Evolutionary conservation across 2,113 vertebrate genomes (phyloP), one percentile per base, ranked within the genome.

Genomic region (Spermophilus dauricus): DNA sequence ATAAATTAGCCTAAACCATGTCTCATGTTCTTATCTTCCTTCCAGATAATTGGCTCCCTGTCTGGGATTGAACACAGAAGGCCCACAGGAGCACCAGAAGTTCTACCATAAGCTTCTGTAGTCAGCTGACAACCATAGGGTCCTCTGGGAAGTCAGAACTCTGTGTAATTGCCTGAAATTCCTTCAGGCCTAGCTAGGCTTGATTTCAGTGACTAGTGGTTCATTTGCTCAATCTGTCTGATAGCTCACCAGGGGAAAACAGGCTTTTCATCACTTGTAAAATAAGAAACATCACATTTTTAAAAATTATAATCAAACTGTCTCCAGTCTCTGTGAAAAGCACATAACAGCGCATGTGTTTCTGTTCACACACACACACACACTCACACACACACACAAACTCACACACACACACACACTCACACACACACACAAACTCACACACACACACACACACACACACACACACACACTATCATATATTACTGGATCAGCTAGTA

Each of bases 141-240:
- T n/a, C 93, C 91, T 84, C 76, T 81, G 88, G 97, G 92, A 88
- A 91, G 51, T 45, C 48, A 87, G 78, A 70, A 84, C 13, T 85
- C 58, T 4, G 63, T 42, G 53, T 63, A 96, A 97, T 84, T 95
- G 94, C 80, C 63, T 73, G 70, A 89, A 90, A 95, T 32, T 85
- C 96, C 87, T 97, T 61, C 96, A 84, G 94, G 97, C 76, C 84
- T 56, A n/a, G 26, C 63, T 3, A 92, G 89, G 42, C 89, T 97
- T 72, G 37, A 86, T 69, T 90, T 96, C 94, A 92, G 61, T 37
- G 63, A 61, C 70, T 87, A 81, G 37, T 51, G 84, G 26, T 85
- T 96, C 83, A 90, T 93, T 95, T 91, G 70, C 42, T 97, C 89
- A 93, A 63, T 88, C 89, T 95, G 96, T 95, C 89, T 97, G 70